Conservation (phyloP, 2,797 vertebrate genomes). For the Phoeniculus purpureus region DNA sequence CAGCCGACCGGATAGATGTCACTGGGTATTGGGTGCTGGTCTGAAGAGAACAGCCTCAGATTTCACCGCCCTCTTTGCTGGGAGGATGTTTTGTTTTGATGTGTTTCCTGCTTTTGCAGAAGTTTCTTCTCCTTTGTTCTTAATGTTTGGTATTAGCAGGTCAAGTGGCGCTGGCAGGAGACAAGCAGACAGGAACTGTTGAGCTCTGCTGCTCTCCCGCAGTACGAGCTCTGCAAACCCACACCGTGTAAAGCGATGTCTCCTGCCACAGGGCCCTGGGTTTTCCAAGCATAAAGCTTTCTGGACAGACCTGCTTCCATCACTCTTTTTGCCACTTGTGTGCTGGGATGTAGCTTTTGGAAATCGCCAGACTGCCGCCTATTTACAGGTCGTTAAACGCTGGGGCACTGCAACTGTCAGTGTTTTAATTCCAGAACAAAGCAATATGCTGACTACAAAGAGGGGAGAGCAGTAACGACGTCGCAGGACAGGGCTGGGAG, state of each 20-base stretch:
- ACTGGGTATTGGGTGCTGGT: background rate
- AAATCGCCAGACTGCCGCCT: rapidly evolving
- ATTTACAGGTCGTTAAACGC: background rate
- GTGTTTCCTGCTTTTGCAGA: background rate
- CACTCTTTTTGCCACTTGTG: rapidly evolving
- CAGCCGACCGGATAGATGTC: background rate
- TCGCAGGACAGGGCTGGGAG: background rate
- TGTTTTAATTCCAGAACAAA: background rate
- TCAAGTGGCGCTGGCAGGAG: background rate
- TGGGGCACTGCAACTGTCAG: background rate
- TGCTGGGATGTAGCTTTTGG: background rate
- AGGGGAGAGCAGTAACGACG: background rate
- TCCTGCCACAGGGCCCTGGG: background rate
- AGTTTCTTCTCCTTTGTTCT: background rate
- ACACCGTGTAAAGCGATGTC: background rate
- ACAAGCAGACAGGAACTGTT: background rate
- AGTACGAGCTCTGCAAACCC: rapidly evolving
- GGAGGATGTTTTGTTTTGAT: background rate
- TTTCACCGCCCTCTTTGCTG: too few species aligned
- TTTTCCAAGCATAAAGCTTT: background rate
- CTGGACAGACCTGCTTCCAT: background rate
- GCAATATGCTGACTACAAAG: background rate
- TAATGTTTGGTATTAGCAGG: background rate
- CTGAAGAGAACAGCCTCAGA: too few species aligned
- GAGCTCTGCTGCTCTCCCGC: background rate